Percentiles rank a stretch among this genome's conserved stretches.
phyloP scores from a whole-genome alignment of 2,888 invertebrate species.

The Acrobeloides nanus region DNA sequence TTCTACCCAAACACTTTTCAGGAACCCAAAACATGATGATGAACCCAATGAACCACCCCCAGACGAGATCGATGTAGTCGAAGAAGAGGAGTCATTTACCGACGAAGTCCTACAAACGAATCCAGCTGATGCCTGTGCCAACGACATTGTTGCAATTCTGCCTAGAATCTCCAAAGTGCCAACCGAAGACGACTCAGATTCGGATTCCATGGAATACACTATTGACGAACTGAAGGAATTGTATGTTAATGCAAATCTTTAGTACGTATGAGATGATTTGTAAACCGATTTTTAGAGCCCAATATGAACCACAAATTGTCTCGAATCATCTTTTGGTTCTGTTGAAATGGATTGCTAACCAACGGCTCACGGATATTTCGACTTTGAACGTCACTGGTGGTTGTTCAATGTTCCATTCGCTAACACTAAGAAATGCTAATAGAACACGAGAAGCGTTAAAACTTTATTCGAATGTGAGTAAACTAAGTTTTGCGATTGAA shows the following conservation, averaged over 20 bases:
- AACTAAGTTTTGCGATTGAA: too few species aligned
- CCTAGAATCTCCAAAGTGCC: too few species aligned
- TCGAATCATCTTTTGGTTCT: conserved; percentile 1
- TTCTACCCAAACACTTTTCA: too few species aligned
- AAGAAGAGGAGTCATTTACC: not conserved
- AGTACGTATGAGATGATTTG: too few species aligned
- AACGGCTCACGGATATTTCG: conserved; percentile 16
- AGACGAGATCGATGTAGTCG: conserved; percentile 10
- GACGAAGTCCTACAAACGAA: conserved; percentile 15
- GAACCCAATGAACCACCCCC: too few species aligned
- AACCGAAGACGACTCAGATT: too few species aligned
- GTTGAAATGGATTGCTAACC: conserved; percentile 11
- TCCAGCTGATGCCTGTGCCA: conserved; percentile 9
- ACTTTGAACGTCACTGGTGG: conserved; percentile 18
- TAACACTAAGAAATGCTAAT: conserved; percentile 18
- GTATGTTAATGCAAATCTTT: too few species aligned
- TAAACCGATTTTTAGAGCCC: not conserved
- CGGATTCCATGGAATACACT: too few species aligned
- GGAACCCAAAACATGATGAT: too few species aligned
- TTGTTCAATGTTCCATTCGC: conserved; percentile 22
- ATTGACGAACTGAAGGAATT: too few species aligned
- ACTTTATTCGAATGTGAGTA: conserved; percentile 14
- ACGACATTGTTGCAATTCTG: not conserved
- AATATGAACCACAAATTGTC: not conserved
- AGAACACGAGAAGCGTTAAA: conserved; percentile 16